Conservation (phyloP, 2,113 vertebrate species). For the Centrocercus urophasianus region DNA sequence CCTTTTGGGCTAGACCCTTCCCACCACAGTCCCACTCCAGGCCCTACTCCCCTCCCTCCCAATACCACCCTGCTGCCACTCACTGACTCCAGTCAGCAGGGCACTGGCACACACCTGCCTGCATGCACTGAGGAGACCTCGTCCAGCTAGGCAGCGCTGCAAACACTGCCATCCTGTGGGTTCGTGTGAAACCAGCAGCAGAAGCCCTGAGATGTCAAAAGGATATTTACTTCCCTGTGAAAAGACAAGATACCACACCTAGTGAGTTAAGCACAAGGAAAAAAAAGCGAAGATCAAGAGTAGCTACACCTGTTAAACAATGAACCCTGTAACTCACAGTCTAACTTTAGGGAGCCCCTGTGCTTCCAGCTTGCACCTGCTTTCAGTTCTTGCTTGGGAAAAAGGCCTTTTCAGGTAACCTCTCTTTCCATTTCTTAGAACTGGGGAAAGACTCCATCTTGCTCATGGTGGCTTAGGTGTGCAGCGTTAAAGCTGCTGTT, state of each 20-base stretch:
- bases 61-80: background rate
- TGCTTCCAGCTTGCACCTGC: background rate
- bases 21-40: background rate
- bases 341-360: background rate
- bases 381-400: background rate
- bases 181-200: background rate
- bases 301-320: background rate
- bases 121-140: background rate
- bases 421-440: background rate
- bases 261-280: background rate
- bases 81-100: background rate
- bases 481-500: background rate
- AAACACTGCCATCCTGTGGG: rapidly evolving
- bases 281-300: background rate
- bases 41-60: background rate
- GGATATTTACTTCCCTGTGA: background rate
- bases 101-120: background rate
- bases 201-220: rapidly evolving
- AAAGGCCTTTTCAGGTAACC: background rate
- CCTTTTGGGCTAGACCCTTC: background rate
- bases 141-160: background rate
- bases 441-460: background rate
- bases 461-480: background rate
- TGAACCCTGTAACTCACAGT: background rate
- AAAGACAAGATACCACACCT: background rate